Evolutionary conservation across 2,797 vertebrate species (phyloP), one percentile per base, ranked within the genome.

Genomic region (Parotocinclus haroldoi): DNA sequence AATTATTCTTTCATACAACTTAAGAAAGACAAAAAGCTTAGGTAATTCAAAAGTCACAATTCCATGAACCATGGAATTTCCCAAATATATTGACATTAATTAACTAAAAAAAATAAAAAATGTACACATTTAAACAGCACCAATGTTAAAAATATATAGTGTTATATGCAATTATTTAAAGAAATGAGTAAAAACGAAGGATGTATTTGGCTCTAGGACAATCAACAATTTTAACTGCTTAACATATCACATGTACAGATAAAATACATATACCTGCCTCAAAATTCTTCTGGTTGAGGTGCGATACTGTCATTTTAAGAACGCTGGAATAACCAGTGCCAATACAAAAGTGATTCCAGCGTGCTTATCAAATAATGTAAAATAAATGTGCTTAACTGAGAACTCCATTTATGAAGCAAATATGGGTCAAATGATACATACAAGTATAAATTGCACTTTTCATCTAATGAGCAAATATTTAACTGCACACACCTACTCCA

Each of bases 371-470:
- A 27, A 27, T 5, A 27, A 27, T 5, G 27, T 82, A 87, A 17
- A 72, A 60, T 71, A 72, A 68, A 49, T 56, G 27, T 63, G 36
- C 66, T 60, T 66, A 72, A 73, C 36, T 69, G 72, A 63, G 48
- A 63, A 78, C 78, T 79, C 81, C 80, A 81, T 87, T 84, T 44
- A 71, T 79, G 81, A 59, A 61, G 40, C 61, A 38, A 61, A 50
- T 80, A 81, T 82, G 75, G 76, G 78, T 69, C 80, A 84, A 80
- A 84, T 40, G 16, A 40, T 66, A 69, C 46, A n/a, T n/a, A 51
- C 46, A 76, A 79, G 74, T 81, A 84, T 84, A 85, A 89, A 88
- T 90, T 84, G 86, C 86, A 89, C 87, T 86, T 90, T 69, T 86
- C 83, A 77, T 87, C 82, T 83, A 87, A 87, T 84, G 72, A 89